Evolutionary conservation across 2,113 vertebrate genomes (phyloP).

Genomic region (Ctenomys sociabilis): DNA sequence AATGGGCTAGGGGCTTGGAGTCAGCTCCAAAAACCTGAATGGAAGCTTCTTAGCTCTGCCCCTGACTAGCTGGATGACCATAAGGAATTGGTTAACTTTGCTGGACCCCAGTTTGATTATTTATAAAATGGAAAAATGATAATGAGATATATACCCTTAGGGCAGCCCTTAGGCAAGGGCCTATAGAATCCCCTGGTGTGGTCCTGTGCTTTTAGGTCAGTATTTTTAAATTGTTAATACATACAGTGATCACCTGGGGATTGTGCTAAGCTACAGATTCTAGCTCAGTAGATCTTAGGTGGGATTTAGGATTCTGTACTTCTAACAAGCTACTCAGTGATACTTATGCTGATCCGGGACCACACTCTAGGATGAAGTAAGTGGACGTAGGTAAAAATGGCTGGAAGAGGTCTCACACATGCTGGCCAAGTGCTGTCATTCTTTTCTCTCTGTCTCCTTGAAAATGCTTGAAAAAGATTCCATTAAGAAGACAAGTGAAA

Average conservation of each 20-base stretch:
- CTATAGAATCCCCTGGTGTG: not conserved
- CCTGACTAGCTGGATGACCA: too few species aligned
- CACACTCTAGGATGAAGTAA: not conserved
- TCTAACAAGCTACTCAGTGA: not conserved
- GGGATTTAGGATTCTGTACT: not conserved
- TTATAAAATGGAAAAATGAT: not conserved
- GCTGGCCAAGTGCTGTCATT: not conserved
- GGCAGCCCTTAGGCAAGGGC: not conserved
- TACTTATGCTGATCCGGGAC: too few species aligned
- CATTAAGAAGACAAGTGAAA: not conserved
- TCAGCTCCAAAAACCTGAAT: not conserved
- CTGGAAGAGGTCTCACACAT: not conserved
- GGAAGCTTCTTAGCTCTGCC: not conserved
- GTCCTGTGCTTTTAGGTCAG: not conserved
- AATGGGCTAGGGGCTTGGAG: not conserved
- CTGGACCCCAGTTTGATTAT: not conserved
- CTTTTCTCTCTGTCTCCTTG: not conserved
- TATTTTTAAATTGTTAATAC: not conserved
- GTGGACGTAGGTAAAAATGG: not conserved
- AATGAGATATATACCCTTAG: not conserved
- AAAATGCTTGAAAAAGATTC: not conserved
- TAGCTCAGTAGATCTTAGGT: not conserved
- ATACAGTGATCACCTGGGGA: not conserved
- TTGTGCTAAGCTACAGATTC: not conserved
- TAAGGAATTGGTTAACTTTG: not conserved